Percentiles rank a stretch among this genome's conserved stretches.
Conservation (phyloP, 2,113 vertebrate species). For the Podocnemis expansa region DNA sequence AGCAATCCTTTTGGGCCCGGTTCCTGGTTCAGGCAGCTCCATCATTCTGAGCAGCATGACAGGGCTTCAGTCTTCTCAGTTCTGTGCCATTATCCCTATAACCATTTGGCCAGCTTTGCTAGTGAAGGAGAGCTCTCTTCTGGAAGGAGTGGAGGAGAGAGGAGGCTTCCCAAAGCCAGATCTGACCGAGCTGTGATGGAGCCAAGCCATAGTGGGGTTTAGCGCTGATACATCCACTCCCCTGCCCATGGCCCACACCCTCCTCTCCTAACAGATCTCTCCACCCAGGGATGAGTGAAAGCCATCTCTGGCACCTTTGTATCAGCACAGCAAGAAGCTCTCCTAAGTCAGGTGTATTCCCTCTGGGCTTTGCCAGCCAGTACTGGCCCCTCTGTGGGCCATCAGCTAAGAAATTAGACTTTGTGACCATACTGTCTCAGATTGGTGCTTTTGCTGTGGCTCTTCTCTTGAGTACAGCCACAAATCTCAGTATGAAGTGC, state of each 20-base stretch:
- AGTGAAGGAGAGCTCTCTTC: neutral
- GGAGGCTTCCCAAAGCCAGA: no score
- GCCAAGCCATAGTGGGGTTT: neutral
- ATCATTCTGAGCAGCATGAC: neutral
- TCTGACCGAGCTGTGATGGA: neutral
- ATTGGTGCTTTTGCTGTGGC: neutral
- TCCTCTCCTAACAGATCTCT: neutral
- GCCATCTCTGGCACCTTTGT: neutral
- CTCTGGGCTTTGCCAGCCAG: neutral
- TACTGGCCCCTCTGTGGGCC: neutral
- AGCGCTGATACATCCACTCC: no score
- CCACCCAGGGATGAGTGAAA: neutral
- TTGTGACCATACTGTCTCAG: neutral
- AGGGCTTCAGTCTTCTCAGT: neutral
- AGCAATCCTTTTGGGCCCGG: no score
- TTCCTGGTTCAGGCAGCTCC: neutral
- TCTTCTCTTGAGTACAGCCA: neutral
- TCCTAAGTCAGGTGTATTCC: neutral
- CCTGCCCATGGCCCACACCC: no score
- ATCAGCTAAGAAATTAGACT: neutral
- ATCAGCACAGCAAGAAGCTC: neutral
- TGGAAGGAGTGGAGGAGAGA: no score
- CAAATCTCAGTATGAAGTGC: accelerated
- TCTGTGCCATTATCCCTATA: neutral
- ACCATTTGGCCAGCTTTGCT: neutral